Evolutionary conservation across 2,888 invertebrate species (phyloP).

Genomic region (Sepioteuthis lessoniana): DNA sequence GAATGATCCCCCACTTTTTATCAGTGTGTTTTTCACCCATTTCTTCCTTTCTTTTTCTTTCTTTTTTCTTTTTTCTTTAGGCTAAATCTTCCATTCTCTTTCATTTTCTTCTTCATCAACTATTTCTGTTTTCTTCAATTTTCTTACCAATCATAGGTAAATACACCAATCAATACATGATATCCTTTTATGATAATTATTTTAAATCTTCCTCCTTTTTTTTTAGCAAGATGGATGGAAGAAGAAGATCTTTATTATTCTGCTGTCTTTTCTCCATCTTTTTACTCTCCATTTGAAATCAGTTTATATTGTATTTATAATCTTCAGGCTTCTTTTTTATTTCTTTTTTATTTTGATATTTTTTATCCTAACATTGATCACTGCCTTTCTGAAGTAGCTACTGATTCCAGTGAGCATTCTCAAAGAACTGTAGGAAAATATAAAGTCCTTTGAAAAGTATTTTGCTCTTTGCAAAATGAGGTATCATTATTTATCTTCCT

Average conservation of each 20-base stretch:
- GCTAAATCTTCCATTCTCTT: too few species aligned
- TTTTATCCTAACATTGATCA: background rate
- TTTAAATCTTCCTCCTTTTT: background rate
- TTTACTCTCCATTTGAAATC: background rate
- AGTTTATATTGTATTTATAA: slow-evolving; percentile 33
- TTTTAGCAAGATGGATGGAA: background rate
- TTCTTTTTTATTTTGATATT: background rate
- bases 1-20: too few species aligned
- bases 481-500: too few species aligned
- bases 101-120: background rate
- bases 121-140: background rate
- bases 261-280: background rate
- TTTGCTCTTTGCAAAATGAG: too few species aligned
- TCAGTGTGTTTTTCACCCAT: too few species aligned
- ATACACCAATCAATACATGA: slow-evolving; percentile 33
- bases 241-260: too few species aligned
- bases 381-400: background rate
- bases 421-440: background rate
- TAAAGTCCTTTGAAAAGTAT: too few species aligned
- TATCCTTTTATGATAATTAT: background rate
- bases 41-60: too few species aligned
- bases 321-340: background rate
- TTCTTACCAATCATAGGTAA: background rate
- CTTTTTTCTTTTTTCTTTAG: too few species aligned
- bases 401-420: background rate